These are phyloP conservation scores for Anguilla obscura DNA, from an alignment of 2,797 vertebrate genomes.

Conservation along the genomic window DNA sequence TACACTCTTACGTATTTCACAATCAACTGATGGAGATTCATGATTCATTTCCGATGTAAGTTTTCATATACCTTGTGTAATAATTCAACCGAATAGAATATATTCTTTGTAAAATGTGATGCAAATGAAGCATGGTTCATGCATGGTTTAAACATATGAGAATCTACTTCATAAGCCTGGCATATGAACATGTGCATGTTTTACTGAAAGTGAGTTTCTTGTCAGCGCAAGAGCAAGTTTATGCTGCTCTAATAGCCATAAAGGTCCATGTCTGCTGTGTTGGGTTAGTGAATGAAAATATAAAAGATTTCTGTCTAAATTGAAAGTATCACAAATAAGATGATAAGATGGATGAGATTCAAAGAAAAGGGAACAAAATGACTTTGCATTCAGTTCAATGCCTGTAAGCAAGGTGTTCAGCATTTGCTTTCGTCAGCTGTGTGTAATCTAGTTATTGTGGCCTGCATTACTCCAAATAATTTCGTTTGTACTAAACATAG, in stretches of 20 bases:
- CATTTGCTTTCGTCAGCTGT: background rate
- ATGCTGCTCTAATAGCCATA: background rate
- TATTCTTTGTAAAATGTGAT: too few species aligned
- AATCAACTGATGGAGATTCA: too few species aligned
- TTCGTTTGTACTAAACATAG: background rate
- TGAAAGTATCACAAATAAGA: background rate
- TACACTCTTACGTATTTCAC: too few species aligned
- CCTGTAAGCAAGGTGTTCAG: background rate
- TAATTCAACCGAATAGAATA: too few species aligned
- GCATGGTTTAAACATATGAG: too few species aligned
- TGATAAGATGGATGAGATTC: background rate
- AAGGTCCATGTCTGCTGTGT: background rate
- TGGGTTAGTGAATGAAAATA: background rate
- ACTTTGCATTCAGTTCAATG: background rate
- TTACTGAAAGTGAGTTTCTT: too few species aligned
- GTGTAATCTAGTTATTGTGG: background rate
- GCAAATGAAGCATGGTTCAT: too few species aligned
- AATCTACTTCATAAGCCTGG: too few species aligned
- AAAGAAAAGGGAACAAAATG: background rate
- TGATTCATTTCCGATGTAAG: too few species aligned
- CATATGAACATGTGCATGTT: too few species aligned
- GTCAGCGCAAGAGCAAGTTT: too few species aligned
- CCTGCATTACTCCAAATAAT: constrained; percentile 5
- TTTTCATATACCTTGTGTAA: too few species aligned
- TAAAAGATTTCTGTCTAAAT: background rate